A percentile compares a stretch with the other conserved stretches of the same genome.
phyloP scores from a whole-genome alignment of 2,888 invertebrate species.

The Euproctis similis region DNA sequence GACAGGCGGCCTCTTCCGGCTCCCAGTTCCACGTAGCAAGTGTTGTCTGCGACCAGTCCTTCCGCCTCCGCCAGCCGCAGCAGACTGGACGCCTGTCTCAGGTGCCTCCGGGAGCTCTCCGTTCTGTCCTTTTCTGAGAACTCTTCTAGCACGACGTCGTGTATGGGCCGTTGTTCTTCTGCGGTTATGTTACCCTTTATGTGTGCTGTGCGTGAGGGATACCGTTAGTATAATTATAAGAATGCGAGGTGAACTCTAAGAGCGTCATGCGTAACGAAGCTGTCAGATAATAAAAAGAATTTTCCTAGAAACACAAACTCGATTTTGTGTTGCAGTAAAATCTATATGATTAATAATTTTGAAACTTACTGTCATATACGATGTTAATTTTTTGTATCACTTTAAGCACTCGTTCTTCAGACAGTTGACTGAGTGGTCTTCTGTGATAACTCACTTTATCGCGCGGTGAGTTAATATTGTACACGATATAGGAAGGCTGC shows the following conservation, averaged over 20 bases:
- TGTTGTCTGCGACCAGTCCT: conserved; percentile 74
- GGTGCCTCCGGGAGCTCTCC: conserved; percentile 80
- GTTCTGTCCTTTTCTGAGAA: conserved; percentile 69
- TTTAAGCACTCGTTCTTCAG: conserved; percentile 33
- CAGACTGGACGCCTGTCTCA: conserved; percentile 86
- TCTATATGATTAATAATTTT: too few species aligned
- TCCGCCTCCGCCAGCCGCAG: conserved; percentile 80
- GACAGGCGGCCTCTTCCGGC: conserved; percentile 94
- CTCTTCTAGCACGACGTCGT: conserved; percentile 38
- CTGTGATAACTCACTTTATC: conserved; percentile 27
- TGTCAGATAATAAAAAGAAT: too few species aligned
- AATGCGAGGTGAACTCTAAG: too few species aligned
- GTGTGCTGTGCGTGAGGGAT: conserved; percentile 44
- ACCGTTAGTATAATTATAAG: too few species aligned
- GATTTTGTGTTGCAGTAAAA: too few species aligned
- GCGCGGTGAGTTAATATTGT: conserved; percentile 58
- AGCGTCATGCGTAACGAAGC: too few species aligned
- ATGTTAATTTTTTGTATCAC: conserved; percentile 56
- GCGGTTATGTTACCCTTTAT: conserved; percentile 37
- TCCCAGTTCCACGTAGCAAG: conserved; percentile 90
- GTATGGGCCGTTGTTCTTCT: conserved; percentile 38
- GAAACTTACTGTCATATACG: conserved; percentile 55
- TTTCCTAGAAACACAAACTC: too few species aligned
- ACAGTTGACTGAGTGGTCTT: conserved; percentile 40
- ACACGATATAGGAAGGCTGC: conserved; percentile 70